Conservation (phyloP, 64 coral and sea anemone genomes). For the Porites lutea region DNA sequence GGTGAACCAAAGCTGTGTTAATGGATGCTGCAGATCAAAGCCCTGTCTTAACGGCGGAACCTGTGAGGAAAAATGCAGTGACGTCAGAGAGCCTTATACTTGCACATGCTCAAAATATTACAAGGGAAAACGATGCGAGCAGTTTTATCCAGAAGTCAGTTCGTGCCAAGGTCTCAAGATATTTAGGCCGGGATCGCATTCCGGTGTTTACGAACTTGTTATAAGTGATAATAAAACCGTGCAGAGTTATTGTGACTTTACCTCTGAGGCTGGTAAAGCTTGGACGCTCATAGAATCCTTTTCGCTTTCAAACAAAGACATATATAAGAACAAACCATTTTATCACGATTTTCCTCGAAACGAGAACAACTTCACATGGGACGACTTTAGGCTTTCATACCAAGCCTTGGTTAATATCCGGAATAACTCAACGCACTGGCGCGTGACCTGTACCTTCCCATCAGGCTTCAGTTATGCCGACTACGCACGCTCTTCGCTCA, state of each 20-base stretch:
- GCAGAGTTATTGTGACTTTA: constrained; percentile 36
- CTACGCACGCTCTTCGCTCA: no score
- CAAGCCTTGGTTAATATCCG: constrained; percentile 28
- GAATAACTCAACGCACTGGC: constrained; percentile 46
- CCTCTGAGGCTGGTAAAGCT: background rate
- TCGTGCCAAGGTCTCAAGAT: no score
- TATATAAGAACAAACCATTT: constrained; percentile 31
- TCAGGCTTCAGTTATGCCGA: constrained; percentile 15
- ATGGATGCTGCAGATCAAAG: no score
- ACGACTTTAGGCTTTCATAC: background rate
- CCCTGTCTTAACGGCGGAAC: no score
- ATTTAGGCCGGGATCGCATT: no score
- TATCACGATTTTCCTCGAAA: constrained; percentile 30
- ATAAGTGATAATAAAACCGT: background rate
- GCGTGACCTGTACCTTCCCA: constrained; percentile 30
- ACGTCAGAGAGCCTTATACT: no score
- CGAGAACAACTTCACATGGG: constrained; percentile 24
- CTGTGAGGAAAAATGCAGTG: no score
- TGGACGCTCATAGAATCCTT: constrained; percentile 73
- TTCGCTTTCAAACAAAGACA: constrained; percentile 13
- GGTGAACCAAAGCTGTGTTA: no score
- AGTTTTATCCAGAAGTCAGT: no score
- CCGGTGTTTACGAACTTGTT: no score
- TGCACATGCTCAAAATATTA: no score
- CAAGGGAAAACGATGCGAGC: no score